phyloP scores from a whole-genome alignment of 2,888 invertebrate genomes.

The Allophyes oxyacanthae region DNA sequence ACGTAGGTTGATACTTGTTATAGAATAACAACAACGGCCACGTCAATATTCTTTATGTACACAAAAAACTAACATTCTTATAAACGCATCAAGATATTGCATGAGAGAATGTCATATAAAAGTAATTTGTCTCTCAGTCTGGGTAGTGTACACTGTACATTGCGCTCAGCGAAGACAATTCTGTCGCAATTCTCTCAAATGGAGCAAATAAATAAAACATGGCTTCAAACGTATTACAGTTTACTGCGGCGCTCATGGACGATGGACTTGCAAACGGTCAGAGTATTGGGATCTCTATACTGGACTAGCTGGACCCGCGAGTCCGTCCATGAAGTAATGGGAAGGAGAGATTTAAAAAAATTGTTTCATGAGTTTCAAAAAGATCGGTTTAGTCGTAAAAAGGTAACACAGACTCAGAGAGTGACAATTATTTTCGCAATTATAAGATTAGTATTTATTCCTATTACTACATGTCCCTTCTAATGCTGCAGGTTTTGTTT shows the following conservation, averaged over 20 bases:
- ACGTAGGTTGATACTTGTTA: too few relatives aligned
- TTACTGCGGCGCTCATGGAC: slow-evolving; percentile 21
- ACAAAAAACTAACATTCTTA: slow-evolving; percentile 2
- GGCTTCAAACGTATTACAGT: slow-evolving; percentile 32
- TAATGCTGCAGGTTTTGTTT: too few relatives aligned
- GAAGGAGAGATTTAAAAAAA: too few relatives aligned
- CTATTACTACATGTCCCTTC: too few relatives aligned
- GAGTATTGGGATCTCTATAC: background rate
- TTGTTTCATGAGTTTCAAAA: too few relatives aligned
- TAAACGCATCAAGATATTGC: slow-evolving; percentile 7
- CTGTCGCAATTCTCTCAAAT: slow-evolving; percentile 38
- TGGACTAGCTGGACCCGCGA: too few relatives aligned
- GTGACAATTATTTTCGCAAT: too few relatives aligned
- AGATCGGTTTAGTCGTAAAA: too few relatives aligned
- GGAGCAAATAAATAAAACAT: slow-evolving; percentile 49
- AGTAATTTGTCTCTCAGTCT: slow-evolving; percentile 38
- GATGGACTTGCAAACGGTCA: background rate
- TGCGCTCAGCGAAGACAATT: slow-evolving; percentile 35
- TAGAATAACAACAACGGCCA: too few relatives aligned
- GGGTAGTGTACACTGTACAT: slow-evolving; percentile 12
- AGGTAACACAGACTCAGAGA: too few relatives aligned
- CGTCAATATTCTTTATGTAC: background rate
- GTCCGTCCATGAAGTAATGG: too few relatives aligned
- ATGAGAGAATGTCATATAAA: slow-evolving; percentile 32
- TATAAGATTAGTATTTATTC: too few relatives aligned